phyloP scores from a whole-genome alignment of 2,888 invertebrate genomes.

The Lasioglossum figueresi region DNA sequence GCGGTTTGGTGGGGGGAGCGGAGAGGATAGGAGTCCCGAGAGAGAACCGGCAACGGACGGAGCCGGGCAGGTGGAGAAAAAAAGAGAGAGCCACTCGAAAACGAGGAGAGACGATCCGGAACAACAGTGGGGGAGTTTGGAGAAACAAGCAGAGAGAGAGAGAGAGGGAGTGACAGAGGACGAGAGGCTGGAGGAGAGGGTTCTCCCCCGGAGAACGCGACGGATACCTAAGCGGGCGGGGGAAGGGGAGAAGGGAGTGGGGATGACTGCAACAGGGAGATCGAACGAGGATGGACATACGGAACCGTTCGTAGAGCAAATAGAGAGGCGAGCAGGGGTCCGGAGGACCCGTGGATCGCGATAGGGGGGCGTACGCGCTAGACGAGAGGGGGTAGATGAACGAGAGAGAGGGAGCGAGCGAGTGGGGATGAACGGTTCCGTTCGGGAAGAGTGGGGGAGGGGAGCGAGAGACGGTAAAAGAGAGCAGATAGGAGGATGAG shows the following conservation, averaged over 20 bases:
- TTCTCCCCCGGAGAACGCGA: constrained; percentile 20
- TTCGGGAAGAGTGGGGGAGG: not conserved
- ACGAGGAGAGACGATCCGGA: not conserved
- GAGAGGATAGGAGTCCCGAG: constrained; percentile 11
- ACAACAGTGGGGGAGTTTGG: not conserved
- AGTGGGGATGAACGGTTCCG: not conserved
- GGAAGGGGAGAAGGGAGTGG: constrained; percentile 47
- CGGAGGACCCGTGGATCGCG: not conserved
- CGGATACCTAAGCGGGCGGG: constrained; percentile 39
- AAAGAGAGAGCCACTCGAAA: not conserved
- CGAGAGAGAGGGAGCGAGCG: not conserved
- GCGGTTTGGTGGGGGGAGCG: not conserved
- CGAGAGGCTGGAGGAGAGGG: constrained; percentile 9
- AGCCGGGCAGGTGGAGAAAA: constrained; percentile 13
- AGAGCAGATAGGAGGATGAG: constrained; percentile 67
- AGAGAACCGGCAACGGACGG: constrained; percentile 11
- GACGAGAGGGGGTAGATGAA: not conserved
- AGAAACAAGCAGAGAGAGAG: not conserved
- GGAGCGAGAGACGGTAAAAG: constrained; percentile 20
- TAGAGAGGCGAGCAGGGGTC: constrained; percentile 3
- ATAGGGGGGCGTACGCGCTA: constrained; percentile 4
- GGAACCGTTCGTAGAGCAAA: not conserved
- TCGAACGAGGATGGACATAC: constrained; percentile 11
- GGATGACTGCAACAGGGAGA: constrained; percentile 65
- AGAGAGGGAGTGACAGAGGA: not conserved